A percentile compares a stretch with the other conserved stretches of the same genome.
Evolutionary conservation across 2,113 vertebrate genomes (phyloP).

Genomic region (Pyxicephalus adspersus): DNA sequence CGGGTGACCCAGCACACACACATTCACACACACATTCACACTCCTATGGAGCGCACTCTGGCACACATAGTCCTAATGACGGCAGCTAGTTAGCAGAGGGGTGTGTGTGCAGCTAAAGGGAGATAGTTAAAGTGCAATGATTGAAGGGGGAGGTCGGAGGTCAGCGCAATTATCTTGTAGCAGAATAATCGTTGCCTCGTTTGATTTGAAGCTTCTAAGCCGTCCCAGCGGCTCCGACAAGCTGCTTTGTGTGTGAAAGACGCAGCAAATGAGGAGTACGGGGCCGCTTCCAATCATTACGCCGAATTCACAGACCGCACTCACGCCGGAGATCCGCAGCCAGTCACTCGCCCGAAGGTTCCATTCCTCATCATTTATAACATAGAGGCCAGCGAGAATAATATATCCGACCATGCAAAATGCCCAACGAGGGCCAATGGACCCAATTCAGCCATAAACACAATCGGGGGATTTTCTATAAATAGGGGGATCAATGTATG

Average conservation of each 20-base stretch:
- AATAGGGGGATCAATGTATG: no score
- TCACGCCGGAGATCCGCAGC: slow-evolving; percentile 9
- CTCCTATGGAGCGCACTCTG: slow-evolving; percentile 51
- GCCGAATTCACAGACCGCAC: slow-evolving; percentile 5
- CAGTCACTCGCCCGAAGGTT: slow-evolving; percentile 26
- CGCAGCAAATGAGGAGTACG: slow-evolving; percentile 91
- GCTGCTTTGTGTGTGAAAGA: slow-evolving; percentile 67
- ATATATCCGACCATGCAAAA: no score
- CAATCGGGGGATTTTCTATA: no score
- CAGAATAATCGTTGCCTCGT: slow-evolving; percentile 80
- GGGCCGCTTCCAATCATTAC: slow-evolving; percentile 81
- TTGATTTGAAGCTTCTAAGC: slow-evolving; percentile 95
- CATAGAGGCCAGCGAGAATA: no score
- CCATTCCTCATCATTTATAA: slow-evolving; percentile 32
- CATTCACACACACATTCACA: no score
- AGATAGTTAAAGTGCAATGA: slow-evolving; percentile 82
- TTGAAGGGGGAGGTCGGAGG: slow-evolving; percentile 91
- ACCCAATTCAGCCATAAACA: no score
- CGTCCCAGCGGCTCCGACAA: slow-evolving; percentile 78
- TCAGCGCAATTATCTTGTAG: slow-evolving; percentile 97
- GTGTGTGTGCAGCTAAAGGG: slow-evolving; percentile 84
- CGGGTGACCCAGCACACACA: no score
- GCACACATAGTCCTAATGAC: slow-evolving; percentile 86
- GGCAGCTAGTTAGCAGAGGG: slow-evolving; percentile 97
- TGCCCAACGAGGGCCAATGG: no score